A percentile compares a stretch with the other conserved stretches of the same genome.
phyloP scores from a whole-genome alignment of 1,140 invertebrate genomes.

The Diprion similis region DNA sequence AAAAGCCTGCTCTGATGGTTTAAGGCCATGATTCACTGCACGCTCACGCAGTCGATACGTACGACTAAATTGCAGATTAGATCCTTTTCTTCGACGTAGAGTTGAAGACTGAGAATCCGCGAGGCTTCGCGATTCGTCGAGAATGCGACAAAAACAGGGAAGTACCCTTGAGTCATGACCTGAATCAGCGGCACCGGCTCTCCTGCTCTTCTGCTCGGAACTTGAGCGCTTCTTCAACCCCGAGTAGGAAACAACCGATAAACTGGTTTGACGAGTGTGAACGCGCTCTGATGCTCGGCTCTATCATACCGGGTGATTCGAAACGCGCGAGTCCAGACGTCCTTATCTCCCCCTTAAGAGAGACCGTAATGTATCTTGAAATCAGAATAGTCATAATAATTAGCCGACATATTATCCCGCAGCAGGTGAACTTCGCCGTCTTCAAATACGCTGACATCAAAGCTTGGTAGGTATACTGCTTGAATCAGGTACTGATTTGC shows the following conservation, averaged over 20 bases:
- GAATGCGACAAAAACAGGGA: not conserved
- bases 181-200: not conserved
- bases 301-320: too few relatives aligned
- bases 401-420: too few relatives aligned
- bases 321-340: too few relatives aligned
- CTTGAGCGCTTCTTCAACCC: slow-evolving; percentile 40
- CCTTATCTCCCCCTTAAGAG: too few relatives aligned
- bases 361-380: too few relatives aligned
- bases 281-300: slow-evolving; percentile 2
- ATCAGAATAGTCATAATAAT: too few relatives aligned
- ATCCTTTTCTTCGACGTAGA: not conserved
- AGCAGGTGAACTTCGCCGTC: too few relatives aligned
- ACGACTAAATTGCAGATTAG: not conserved
- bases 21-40: too few relatives aligned
- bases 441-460: too few relatives aligned
- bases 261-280: slow-evolving; percentile 61
- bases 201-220: not conserved
- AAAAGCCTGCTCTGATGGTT: too few relatives aligned
- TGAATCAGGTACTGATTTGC: too few relatives aligned
- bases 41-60: not conserved
- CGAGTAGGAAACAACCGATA: slow-evolving; percentile 57
- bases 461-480: too few relatives aligned
- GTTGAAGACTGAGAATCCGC: not conserved
- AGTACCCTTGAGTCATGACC: not conserved
- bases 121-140: not conserved